These are phyloP conservation scores for Drosophila biarmipes DNA, from an alignment of 1,140 invertebrate species.

Conservation along the genomic window DNA sequence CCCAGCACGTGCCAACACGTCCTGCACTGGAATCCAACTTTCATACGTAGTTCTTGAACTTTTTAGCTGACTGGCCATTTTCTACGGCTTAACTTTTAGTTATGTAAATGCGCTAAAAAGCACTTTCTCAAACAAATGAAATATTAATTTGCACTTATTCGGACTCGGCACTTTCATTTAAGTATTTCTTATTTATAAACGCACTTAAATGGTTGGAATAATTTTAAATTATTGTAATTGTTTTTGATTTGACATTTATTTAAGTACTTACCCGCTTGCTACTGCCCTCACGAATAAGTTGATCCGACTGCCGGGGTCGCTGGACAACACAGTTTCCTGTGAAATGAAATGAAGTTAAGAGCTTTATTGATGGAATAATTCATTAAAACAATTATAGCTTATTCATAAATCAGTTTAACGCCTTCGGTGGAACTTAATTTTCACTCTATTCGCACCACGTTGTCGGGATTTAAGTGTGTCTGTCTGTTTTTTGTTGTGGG, in stretches of 20 bases:
- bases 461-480: conserved; percentile 22
- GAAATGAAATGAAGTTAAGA: conserved; percentile 16
- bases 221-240: not conserved
- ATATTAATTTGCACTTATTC: conserved; percentile 34
- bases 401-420: conserved; percentile 27
- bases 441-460: not conserved
- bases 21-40: conserved; percentile 10
- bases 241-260: not conserved
- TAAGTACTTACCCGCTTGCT: conserved; percentile 88
- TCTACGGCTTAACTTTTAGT: conserved; percentile 52
- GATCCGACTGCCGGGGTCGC: conserved; percentile 89
- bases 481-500: not conserved
- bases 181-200: conserved; percentile 1
- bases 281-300: conserved; percentile 90
- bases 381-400: conserved; percentile 4
- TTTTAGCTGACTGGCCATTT: conserved; percentile 19
- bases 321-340: conserved; percentile 92
- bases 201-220: not conserved
- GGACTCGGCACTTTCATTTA: conserved; percentile 1
- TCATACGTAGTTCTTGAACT: conserved; percentile 17
- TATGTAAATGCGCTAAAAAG: conserved; percentile 62
- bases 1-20: conserved; percentile 59
- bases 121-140: conserved; percentile 45
- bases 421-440: conserved; percentile 35
- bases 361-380: conserved; percentile 17